These are phyloP conservation scores for Atherinomorus stipes DNA, from an alignment of 2,113 vertebrate genomes.

Conservation along the genomic window DNA sequence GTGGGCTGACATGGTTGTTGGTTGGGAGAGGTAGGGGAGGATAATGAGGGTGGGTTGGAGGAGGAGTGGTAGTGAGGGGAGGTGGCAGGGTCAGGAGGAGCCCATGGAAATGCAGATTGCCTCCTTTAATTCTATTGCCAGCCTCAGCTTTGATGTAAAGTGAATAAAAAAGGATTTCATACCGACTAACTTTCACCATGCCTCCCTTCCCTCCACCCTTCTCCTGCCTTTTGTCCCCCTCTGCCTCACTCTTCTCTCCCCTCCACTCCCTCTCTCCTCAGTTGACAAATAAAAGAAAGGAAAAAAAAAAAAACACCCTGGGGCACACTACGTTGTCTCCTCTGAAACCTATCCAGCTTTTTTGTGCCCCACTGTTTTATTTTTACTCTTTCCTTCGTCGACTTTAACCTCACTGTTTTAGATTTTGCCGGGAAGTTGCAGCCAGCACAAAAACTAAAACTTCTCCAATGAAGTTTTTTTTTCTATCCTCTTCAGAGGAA, in stretches of 20 bases:
- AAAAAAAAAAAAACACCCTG: constrained; percentile 64
- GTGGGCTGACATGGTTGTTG: constrained; percentile 43
- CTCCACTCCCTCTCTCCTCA: constrained; percentile 48
- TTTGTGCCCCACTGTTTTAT: constrained; percentile 10
- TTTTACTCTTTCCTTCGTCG: neutral
- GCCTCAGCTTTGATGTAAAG: constrained; percentile 80
- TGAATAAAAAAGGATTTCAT: constrained; percentile 65
- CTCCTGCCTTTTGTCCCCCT: constrained; percentile 45
- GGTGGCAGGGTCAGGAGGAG: constrained; percentile 61
- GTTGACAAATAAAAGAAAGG: no score
- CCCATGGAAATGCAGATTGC: constrained; percentile 84
- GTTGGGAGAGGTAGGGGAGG: constrained; percentile 49
- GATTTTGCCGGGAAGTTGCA: constrained; percentile 2
- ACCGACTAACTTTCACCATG: constrained; percentile 75
- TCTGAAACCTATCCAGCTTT: constrained; percentile 27
- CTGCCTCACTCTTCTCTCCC: constrained; percentile 38
- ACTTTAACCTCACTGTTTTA: constrained; percentile 6
- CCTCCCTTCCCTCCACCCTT: constrained; percentile 42
- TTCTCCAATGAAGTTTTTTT: neutral
- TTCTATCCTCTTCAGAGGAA: neutral
- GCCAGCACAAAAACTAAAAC: neutral
- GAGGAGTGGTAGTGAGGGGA: constrained; percentile 18
- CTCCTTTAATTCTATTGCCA: constrained; percentile 78
- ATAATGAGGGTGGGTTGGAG: constrained; percentile 49
- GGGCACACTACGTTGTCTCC: constrained; percentile 39